Conservation (phyloP, 2,797 vertebrate genomes). For the Myripristis jacobus region DNA sequence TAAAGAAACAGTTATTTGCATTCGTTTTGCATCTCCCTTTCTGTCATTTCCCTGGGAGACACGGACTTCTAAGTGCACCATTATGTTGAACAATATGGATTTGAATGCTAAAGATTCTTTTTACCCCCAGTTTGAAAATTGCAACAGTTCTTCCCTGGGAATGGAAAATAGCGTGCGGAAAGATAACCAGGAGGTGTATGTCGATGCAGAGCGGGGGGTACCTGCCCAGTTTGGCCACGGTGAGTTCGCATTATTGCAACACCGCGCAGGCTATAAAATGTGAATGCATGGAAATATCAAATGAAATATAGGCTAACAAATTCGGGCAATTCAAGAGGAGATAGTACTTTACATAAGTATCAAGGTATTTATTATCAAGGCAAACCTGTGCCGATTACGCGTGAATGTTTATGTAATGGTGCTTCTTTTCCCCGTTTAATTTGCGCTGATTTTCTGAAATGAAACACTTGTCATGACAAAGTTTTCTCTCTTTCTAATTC, state of each 20-base stretch:
- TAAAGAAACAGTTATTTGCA: constrained; percentile 66
- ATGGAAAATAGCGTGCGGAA: constrained; percentile 84
- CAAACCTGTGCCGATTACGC: constrained; percentile 56
- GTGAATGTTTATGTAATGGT: constrained; percentile 77
- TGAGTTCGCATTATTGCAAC: constrained; percentile 76
- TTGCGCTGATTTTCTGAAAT: constrained; percentile 34
- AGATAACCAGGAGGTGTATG: constrained; percentile 85
- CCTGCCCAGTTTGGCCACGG: constrained; percentile 88
- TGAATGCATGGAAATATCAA: constrained; percentile 42
- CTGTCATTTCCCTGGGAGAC: constrained; percentile 49
- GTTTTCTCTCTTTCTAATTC: constrained; percentile 65
- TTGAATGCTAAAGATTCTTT: constrained; percentile 91
- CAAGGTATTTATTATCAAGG: constrained; percentile 8
- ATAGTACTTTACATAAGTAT: constrained; percentile 11
- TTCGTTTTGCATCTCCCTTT: constrained; percentile 43
- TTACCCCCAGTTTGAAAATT: constrained; percentile 89
- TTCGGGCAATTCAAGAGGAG: background rate
- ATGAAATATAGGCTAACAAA: constrained; percentile 13
- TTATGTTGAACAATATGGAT: constrained; percentile 94
- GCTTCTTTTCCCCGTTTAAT: constrained; percentile 44
- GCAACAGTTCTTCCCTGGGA: constrained; percentile 84
- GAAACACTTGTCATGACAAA: constrained; percentile 66
- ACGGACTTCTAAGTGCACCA: constrained; percentile 80
- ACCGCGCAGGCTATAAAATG: constrained; percentile 49
- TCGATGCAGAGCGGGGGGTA: constrained; percentile 82